Conservation (phyloP, 2,797 vertebrate species). For the Chiroxiphia lanceolata region DNA sequence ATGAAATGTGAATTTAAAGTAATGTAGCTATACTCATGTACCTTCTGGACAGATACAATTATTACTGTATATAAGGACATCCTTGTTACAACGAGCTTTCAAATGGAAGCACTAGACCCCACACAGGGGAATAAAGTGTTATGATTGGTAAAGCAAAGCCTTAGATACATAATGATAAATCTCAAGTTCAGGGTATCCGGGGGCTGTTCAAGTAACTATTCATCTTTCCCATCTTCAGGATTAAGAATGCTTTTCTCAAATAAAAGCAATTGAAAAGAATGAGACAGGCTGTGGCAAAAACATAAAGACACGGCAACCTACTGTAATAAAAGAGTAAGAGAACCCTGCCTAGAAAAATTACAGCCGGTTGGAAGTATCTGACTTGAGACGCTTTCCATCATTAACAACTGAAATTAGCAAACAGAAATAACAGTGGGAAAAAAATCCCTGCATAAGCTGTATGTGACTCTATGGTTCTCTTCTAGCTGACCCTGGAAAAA, state of each 20-base stretch:
- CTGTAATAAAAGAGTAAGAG: constrained; percentile 2
- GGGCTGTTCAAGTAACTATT: constrained; percentile 10
- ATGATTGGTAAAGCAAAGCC: constrained; percentile 13
- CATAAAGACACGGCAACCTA: neutral
- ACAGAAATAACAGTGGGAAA: neutral
- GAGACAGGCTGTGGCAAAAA: neutral
- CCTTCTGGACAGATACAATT: neutral
- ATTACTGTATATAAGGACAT: neutral
- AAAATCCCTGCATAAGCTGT: neutral
- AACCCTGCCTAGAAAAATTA: neutral
- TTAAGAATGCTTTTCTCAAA: constrained; percentile 29
- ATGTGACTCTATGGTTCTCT: neutral
- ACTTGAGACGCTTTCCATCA: neutral
- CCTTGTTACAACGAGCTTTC: neutral
- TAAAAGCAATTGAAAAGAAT: constrained; percentile 31
- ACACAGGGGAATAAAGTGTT: constrained; percentile 23
- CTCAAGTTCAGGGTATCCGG: neutral
- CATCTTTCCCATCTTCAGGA: neutral
- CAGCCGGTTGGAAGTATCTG: neutral
- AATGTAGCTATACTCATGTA: neutral
- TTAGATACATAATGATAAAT: constrained; percentile 41
- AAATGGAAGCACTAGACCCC: neutral
- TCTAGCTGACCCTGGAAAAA: neutral
- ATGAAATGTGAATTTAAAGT: neutral
- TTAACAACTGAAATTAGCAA: constrained; percentile 13